phyloP scores from a whole-genome alignment of 2,888 invertebrate genomes.

The Epistrophe eligans region DNA sequence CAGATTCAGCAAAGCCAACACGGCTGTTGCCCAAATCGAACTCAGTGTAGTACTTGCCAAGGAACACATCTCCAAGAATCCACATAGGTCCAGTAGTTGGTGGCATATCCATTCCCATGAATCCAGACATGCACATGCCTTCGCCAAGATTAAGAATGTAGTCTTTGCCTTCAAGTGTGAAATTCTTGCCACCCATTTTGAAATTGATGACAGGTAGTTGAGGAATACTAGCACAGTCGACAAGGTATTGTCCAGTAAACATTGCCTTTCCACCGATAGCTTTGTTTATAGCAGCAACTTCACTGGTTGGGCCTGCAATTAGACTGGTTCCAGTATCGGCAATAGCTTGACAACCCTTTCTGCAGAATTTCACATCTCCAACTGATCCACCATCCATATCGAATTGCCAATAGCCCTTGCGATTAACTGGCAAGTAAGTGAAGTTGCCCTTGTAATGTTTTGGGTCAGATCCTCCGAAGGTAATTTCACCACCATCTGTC shows the following conservation, averaged over 20 bases:
- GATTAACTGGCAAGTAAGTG: slow-evolving; percentile 93
- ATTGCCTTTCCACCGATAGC: slow-evolving; percentile 93
- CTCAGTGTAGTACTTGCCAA: slow-evolving; percentile 97
- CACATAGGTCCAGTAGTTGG: slow-evolving; percentile 97
- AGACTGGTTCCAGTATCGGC: slow-evolving; percentile 98
- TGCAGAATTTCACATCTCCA: slow-evolving; percentile 87
- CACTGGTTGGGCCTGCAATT: slow-evolving; percentile 94
- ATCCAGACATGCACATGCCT: slow-evolving; percentile 97
- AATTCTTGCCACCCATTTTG: slow-evolving; percentile 89
- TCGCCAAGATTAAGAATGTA: slow-evolving; percentile 95
- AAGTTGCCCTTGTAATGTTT: slow-evolving; percentile 93
- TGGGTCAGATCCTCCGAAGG: slow-evolving; percentile 97
- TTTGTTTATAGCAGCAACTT: slow-evolving; percentile 92
- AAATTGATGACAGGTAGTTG: slow-evolving; percentile 92
- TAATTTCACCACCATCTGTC: slow-evolving; percentile 92
- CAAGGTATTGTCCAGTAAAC: slow-evolving; percentile 91
- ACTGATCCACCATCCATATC: slow-evolving; percentile 90
- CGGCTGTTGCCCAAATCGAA: slow-evolving; percentile 95
- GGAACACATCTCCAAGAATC: slow-evolving; percentile 99
- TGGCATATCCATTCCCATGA: slow-evolving; percentile 98
- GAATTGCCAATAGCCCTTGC: slow-evolving; percentile 98
- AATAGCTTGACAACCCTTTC: slow-evolving; percentile 95
- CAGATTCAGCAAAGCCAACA: slow-evolving; percentile 93
- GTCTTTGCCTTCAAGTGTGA: slow-evolving; percentile 92
- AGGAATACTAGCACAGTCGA: slow-evolving; percentile 92